Conservation (phyloP, 64 coral and sea anemone species). For the Actinia equina region DNA sequence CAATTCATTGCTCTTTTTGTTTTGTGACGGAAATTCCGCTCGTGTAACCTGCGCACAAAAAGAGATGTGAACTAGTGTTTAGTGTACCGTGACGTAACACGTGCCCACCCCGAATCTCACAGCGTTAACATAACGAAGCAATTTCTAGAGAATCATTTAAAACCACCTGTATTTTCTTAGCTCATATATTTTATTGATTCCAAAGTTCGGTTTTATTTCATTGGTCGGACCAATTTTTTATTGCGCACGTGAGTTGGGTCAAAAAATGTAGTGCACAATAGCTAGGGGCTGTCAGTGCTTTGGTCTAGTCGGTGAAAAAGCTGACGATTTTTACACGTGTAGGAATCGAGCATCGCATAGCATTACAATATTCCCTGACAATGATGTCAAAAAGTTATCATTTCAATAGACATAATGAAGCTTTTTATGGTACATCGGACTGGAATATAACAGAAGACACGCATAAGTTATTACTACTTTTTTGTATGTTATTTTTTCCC, state of each 20-base stretch:
- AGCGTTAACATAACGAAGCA: background rate
- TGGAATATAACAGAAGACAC: no score
- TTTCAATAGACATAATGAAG: background rate
- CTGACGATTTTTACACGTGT: background rate
- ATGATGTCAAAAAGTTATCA: background rate
- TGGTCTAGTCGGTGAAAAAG: no score
- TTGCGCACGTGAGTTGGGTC: background rate
- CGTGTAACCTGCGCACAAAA: background rate
- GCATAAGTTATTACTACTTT: no score
- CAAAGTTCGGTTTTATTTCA: background rate
- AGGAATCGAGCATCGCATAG: background rate
- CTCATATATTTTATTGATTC: background rate
- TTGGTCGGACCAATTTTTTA: background rate
- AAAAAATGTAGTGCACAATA: background rate
- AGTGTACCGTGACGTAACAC: background rate
- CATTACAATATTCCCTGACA: background rate
- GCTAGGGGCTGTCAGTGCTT: no score
- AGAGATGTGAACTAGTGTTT: background rate
- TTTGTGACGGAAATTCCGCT: background rate
- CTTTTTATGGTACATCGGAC: background rate
- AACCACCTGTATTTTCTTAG: no score
- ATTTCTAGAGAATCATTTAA: no score
- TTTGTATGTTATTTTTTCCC: background rate
- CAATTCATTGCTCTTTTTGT: background rate
- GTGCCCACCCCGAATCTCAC: background rate